Conservation (phyloP, 2,888 invertebrate species). For the Glaucopsyche alexis region DNA sequence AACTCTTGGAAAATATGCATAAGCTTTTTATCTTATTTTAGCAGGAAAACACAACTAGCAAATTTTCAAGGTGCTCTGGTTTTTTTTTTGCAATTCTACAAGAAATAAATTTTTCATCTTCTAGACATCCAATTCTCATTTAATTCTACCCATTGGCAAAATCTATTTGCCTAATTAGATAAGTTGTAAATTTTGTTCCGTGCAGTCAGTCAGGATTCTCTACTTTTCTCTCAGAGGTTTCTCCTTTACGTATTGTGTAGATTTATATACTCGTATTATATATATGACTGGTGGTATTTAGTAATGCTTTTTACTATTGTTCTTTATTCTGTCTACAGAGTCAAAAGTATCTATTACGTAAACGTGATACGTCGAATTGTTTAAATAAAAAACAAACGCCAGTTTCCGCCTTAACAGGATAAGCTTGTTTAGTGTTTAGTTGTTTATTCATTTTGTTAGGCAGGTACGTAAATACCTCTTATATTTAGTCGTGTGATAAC, state of each 20-base stretch:
- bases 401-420: not conserved
- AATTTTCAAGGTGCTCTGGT: not conserved
- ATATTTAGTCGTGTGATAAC: not conserved
- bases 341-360: conserved; percentile 2
- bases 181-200: no score
- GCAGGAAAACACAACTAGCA: not conserved
- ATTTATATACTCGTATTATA: no score
- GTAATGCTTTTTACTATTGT: not conserved
- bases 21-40: not conserved
- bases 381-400: conserved; percentile 8
- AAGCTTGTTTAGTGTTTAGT: not conserved
- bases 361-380: conserved; percentile 12
- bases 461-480: not conserved
- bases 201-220: no score
- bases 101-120: not conserved
- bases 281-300: not conserved
- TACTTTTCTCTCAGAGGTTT: no score
- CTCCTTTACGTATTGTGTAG: no score
- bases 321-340: not conserved
- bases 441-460: not conserved
- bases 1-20: not conserved
- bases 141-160: no score
- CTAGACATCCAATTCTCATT: not conserved
- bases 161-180: no score
- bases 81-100: not conserved